phyloP scores from a whole-genome alignment of 2,888 invertebrate species.

The Lasioglossum vierecki region DNA sequence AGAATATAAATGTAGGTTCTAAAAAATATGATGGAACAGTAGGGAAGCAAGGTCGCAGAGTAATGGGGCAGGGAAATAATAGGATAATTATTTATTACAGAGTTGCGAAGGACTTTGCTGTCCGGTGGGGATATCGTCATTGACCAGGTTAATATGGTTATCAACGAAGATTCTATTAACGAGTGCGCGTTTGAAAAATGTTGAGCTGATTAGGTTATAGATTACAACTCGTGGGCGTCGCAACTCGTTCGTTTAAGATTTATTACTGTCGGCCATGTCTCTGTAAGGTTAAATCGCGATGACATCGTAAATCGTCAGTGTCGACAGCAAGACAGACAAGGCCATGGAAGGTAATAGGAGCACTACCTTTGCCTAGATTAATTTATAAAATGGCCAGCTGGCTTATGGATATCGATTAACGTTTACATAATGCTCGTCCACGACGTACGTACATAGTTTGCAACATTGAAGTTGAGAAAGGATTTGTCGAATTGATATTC shows the following conservation, averaged over 20 bases:
- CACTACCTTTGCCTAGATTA: conserved; percentile 9
- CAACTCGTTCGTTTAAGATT: conserved; percentile 10
- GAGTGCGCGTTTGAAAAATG: not conserved
- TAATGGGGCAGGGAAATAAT: not conserved
- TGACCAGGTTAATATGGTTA: not conserved
- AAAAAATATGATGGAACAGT: not conserved
- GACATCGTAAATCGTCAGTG: conserved; percentile 26
- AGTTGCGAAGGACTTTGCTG: not conserved
- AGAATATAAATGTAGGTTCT: not conserved
- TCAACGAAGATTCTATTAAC: not conserved
- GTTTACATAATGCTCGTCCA: not conserved
- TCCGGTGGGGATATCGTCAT: not conserved
- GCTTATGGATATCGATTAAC: conserved; percentile 27
- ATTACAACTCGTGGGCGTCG: conserved; percentile 25
- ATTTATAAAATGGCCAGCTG: conserved; percentile 8
- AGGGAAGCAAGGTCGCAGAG: not conserved
- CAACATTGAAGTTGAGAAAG: not conserved
- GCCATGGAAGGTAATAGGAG: conserved; percentile 5
- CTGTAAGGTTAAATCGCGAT: not conserved
- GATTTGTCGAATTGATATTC: not conserved
- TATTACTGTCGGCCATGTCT: not conserved
- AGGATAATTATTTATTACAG: not conserved
- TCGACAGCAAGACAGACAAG: conserved; percentile 36
- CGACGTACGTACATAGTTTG: not conserved
- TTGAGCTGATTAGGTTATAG: not conserved